Evolutionary conservation across 2,888 invertebrate genomes (phyloP), one percentile per base, ranked within the genome.

Genomic region (Eurois occulta): DNA sequence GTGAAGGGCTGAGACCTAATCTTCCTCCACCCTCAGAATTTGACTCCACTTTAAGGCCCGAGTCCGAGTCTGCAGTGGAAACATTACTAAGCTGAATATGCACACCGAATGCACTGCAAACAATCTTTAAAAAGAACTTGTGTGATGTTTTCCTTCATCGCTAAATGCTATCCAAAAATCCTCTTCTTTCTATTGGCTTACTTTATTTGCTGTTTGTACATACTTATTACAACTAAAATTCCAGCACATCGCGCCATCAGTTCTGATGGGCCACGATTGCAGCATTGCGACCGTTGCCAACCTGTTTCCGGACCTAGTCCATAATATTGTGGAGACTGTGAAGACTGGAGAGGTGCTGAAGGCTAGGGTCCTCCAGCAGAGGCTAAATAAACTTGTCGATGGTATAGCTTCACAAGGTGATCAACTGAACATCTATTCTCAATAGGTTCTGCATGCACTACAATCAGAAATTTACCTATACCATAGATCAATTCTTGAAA

Each of bases 261-360:
- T 97, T 7, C 93, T 97, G 0, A 92, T 97, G 81, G 98, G 98
- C 13, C 97, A 98, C 84, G 97, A 97, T 82, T 98, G 98, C 0
- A 97, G 97, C 52, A 98, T 98, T 80, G 97, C 98, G 52, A 98
- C 98, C 0, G 97, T 97, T 7, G 94, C 97, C 24, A 98, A 98
- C 91, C 95, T 98, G 78, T 96, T 97, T 78, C 97, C 98, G 0
- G 94, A 96, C 79, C 88, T 97, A 18, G 96, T 97, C 1, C 87
- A 95, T 0, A 92, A 95, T 71, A 97, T 98, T 74, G 91, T 97
- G 32, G 90, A 96, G 21, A 91, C 94, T n/a, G 93, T 97, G 4
- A 93, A 94, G 80, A 85, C 86, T 7, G 96, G 95, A 7, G 92
- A 96, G 62, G 90, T 96, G 3, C 80, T 83, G 5, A 92, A 92